phyloP scores from a whole-genome alignment of 2,888 invertebrate species.

The Drosophila buzzatii region DNA sequence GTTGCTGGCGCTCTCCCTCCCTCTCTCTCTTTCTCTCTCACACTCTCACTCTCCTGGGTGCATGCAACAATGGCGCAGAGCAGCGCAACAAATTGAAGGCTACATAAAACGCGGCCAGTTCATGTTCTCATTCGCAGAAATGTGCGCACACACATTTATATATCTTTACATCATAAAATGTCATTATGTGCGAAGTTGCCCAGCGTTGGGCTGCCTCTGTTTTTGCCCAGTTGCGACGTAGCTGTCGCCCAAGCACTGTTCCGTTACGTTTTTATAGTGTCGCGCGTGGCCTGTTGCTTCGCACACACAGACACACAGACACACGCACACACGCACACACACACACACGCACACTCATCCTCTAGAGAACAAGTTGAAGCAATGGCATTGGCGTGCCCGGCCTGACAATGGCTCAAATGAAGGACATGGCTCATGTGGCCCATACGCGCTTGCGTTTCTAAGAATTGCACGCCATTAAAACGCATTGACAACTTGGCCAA shows the following conservation, averaged over 20 bases:
- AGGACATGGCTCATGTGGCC: slow-evolving; percentile 58
- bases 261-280: slow-evolving; percentile 65
- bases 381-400: slow-evolving; percentile 67
- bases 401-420: slow-evolving; percentile 63
- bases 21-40: background rate
- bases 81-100: slow-evolving; percentile 43
- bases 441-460: slow-evolving; percentile 51
- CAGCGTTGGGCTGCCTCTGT: slow-evolving; percentile 31
- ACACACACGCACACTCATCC: slow-evolving; percentile 20
- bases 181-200: slow-evolving; percentile 74
- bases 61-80: slow-evolving; percentile 47
- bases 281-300: slow-evolving; percentile 75
- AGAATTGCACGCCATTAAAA: slow-evolving; percentile 71
- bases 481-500: slow-evolving; percentile 60
- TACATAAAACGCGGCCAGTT: slow-evolving; percentile 60
- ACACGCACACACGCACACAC: slow-evolving; percentile 20
- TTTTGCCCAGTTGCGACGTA: slow-evolving; percentile 23
- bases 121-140: slow-evolving; percentile 35
- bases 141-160: slow-evolving; percentile 16
- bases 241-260: slow-evolving; percentile 37
- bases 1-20: background rate
- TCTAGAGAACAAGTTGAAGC: slow-evolving; percentile 46
- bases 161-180: slow-evolving; percentile 64
- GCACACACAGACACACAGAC: slow-evolving; percentile 25
- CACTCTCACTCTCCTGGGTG: slow-evolving; percentile 15